Base-by-base conservation (phyloP, 2,113 vertebrate species). In the Lampris incognitus region DNA sequence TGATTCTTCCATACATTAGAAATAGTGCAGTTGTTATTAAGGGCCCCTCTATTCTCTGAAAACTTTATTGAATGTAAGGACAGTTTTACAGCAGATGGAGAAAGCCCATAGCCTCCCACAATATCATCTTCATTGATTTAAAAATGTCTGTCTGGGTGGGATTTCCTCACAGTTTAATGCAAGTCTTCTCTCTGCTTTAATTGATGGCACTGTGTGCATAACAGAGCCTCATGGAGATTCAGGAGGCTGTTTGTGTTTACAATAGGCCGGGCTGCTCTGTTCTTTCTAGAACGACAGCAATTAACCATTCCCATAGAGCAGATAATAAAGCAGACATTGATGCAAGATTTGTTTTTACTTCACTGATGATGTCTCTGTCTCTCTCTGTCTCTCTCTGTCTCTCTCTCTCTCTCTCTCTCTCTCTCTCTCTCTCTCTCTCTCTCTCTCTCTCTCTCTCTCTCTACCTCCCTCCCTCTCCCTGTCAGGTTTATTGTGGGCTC, bases 191-290 rank as follows among this genome's bases (percentile, higher is more conserved):
- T 39, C 50, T 44, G 61, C 50, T 77, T 69, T 55, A 41, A 65
- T 48, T 48, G 40, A 11, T 40, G 54, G 2, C 54, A 39, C 46
- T 73, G 72, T 54, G 51, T 72, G 37, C 76, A 66, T 46, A 54
- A 74, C 51, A 70, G 24, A 24, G 24, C 24, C 24, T 24, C 70
- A 56, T 71, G 68, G 74, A 76, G 85, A 91, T 88, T 92, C 81
- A 87, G 68, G 55, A 74, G 73, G 75, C 65, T 42, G 89, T 89
- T 87, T 79, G 65, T 75, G 62, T 72, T 91, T 90, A 93, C 90
- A 83, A 89, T 89, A 86, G 87, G 88, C 90, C 88, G 86, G 89
- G 87, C 67, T 85, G 83, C 81, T 66, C 52, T 86, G 88, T 90
- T 89, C 72, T 69, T n/a, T 9, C 79, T 78, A 85, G 87, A 87